phyloP scores from a whole-genome alignment of 2,797 vertebrate species.

The Avahi laniger region DNA sequence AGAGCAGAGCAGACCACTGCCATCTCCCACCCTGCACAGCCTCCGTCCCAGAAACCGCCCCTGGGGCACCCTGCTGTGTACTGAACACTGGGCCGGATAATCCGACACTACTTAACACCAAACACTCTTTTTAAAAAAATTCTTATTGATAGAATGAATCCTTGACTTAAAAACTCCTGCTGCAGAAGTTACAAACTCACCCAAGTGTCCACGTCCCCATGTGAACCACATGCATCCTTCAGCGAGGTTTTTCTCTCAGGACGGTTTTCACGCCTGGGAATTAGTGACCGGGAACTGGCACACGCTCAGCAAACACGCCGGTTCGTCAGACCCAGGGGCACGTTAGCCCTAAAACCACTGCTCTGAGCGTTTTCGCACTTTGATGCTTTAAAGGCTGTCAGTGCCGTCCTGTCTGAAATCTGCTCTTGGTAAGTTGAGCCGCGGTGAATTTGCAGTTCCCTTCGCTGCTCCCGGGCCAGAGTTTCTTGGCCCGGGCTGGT shows the following conservation, averaged over 20 bases:
- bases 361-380: neutral
- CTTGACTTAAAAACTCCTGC: neutral
- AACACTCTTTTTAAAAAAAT: neutral
- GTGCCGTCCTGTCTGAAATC: neutral
- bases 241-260: neutral
- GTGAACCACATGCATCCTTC: neutral
- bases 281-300: constrained; percentile 15
- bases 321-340: neutral
- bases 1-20: neutral
- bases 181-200: neutral
- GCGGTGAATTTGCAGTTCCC: neutral
- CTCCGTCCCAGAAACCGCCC: accelerated
- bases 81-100: neutral
- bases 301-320: neutral
- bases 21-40: accelerated
- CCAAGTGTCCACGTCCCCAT: neutral
- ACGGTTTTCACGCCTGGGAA: neutral
- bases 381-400: neutral
- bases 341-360: neutral
- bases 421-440: neutral
- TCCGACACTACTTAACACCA: too few relatives aligned
- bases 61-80: too few relatives aligned
- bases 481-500: neutral
- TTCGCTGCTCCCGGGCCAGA: neutral
- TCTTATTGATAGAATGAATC: neutral